A percentile compares a stretch with the other conserved stretches of the same genome.
phyloP scores from a whole-genome alignment of 92 coral and sea anemone genomes.

The Galaxea fascicularis region DNA sequence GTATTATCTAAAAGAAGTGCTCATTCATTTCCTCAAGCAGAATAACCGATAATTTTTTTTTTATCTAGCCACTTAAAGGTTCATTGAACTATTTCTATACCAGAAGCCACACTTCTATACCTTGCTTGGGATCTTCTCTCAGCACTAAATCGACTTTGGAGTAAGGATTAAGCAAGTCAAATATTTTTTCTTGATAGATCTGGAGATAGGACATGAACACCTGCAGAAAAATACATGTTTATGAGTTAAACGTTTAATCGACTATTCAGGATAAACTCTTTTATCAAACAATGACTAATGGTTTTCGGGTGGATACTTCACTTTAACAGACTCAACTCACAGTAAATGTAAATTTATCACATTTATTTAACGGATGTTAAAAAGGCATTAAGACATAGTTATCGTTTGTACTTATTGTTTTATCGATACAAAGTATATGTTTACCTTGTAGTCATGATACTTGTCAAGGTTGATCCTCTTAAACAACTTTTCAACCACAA shows the following conservation, averaged over 20 bases:
- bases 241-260: not conserved
- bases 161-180: slow-evolving; percentile 78
- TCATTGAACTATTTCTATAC: no score
- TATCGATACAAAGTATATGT: not conserved
- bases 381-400: not conserved
- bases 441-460: slow-evolving; percentile 84
- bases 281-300: not conserved
- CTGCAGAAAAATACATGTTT: slow-evolving; percentile 23
- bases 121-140: slow-evolving; percentile 87
- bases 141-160: slow-evolving; percentile 79
- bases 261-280: not conserved
- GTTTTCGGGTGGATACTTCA: not conserved
- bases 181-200: slow-evolving; percentile 90
- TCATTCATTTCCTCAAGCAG: no score
- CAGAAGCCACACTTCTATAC: slow-evolving; percentile 10
- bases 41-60: no score
- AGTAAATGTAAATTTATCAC: no score
- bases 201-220: slow-evolving; percentile 87
- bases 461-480: slow-evolving; percentile 77
- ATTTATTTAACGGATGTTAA: no score
- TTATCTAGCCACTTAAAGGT: no score
- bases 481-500: slow-evolving; percentile 78
- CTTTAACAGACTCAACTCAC: no score
- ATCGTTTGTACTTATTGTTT: not conserved
- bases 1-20: no score